Percentiles rank a stretch among this genome's conserved stretches.
Evolutionary conservation across 2,888 invertebrate species (phyloP).

Genomic region (Danaus chrysippus): DNA sequence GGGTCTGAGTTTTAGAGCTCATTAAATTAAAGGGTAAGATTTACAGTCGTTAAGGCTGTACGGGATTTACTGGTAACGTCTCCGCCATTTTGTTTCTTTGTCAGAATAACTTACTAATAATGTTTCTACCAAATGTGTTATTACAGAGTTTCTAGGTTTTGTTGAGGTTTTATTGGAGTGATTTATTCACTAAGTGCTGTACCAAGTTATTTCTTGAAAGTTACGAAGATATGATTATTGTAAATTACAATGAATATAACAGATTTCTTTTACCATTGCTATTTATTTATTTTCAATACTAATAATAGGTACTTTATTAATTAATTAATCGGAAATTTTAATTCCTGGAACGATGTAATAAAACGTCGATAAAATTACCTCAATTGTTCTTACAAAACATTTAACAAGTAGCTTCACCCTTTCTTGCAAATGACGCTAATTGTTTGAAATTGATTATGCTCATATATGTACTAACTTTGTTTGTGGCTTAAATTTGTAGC

Average conservation of each 20-base stretch:
- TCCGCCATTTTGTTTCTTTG: conserved; percentile 34
- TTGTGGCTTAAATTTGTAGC: too few relatives aligned
- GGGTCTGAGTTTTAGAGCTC: conserved; percentile 71
- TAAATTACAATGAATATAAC: not conserved
- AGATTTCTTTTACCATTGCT: not conserved
- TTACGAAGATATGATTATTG: not conserved
- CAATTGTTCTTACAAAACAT: too few relatives aligned
- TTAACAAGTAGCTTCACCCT: too few relatives aligned
- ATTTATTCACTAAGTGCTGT: conserved; percentile 1
- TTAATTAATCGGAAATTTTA: too few relatives aligned
- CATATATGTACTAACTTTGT: too few relatives aligned
- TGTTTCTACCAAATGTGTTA: conserved; percentile 23
- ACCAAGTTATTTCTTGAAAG: not conserved
- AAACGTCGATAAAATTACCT: too few relatives aligned
- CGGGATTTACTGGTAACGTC: conserved; percentile 36
- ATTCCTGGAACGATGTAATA: too few relatives aligned
- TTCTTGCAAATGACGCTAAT: too few relatives aligned
- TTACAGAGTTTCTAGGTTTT: conserved; percentile 4
- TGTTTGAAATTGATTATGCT: too few relatives aligned
- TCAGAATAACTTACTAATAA: conserved; percentile 33
- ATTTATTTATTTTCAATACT: not conserved
- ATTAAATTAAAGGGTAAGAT: conserved; percentile 67
- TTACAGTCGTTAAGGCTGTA: conserved; percentile 55
- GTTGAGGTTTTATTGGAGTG: not conserved
- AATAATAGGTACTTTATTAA: too few relatives aligned